Evolutionary conservation across 2,113 vertebrate species (phyloP).

Genomic region (Patagioenas fasciata): DNA sequence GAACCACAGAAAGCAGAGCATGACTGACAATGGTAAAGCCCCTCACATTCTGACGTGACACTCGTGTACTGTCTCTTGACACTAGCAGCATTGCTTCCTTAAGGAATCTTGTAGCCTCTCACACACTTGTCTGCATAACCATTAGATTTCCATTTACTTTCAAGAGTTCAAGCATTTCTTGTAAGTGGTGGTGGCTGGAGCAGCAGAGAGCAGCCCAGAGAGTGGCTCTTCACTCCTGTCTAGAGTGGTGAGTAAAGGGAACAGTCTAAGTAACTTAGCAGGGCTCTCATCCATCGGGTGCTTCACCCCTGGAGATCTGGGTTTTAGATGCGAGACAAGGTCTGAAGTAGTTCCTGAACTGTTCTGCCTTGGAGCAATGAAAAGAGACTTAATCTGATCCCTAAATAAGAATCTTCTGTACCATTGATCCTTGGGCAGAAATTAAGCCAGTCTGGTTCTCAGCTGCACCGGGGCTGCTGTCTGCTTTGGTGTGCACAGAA

Average conservation of each 20-base stretch:
- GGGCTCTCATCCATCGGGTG: not conserved
- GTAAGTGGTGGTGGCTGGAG: not conserved
- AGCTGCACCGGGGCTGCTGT: not conserved
- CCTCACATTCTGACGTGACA: not conserved
- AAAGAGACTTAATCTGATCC: not conserved
- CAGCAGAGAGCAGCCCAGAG: not conserved
- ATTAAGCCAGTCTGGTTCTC: not conserved
- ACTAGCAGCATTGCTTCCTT: not conserved
- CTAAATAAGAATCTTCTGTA: not conserved
- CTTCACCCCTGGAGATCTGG: not conserved
- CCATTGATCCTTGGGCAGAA: not conserved
- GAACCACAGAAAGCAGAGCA: not conserved
- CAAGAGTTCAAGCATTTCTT: not conserved
- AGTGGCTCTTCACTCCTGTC: not conserved
- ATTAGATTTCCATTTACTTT: not conserved
- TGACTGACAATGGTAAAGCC: conserved; percentile 1
- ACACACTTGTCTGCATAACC: not conserved
- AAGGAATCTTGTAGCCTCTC: not conserved
- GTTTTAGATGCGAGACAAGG: not conserved
- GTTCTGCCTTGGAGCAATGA: not conserved
- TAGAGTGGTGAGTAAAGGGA: not conserved
- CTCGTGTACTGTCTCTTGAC: not conserved
- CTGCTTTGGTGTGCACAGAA: not conserved
- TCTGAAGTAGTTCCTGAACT: not conserved
- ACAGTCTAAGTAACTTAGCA: not conserved